Evolutionary conservation across 2,888 invertebrate genomes (phyloP).

Genomic region (Limnephilus rhombicus): DNA sequence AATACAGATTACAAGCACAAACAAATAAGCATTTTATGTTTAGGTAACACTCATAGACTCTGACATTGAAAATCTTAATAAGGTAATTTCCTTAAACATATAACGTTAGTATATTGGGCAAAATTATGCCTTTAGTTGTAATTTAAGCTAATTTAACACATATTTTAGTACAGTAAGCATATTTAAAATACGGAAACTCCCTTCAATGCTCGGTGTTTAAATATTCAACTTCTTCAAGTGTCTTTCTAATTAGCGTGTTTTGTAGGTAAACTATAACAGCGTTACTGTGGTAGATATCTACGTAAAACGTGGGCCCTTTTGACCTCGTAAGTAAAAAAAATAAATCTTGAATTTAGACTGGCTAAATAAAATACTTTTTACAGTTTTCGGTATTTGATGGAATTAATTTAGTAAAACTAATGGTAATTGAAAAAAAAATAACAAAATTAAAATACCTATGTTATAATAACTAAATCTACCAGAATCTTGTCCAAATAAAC

Average conservation of each 20-base stretch:
- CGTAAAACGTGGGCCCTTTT: not conserved
- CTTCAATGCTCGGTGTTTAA: constrained; percentile 44
- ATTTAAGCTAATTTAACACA: constrained; percentile 60
- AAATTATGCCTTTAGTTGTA: constrained; percentile 57
- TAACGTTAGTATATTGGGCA: constrained; percentile 58
- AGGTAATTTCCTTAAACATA: constrained; percentile 59
- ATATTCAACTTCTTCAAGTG: not conserved
- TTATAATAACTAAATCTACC: not conserved
- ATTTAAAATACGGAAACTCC: constrained; percentile 56
- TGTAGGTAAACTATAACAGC: not conserved
- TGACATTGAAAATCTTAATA: constrained; percentile 58
- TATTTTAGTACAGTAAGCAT: constrained; percentile 59
- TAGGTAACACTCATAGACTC: constrained; percentile 56
- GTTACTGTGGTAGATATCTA: not conserved
- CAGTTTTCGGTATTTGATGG: not conserved
- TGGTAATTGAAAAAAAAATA: not conserved
- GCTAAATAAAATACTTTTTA: not conserved
- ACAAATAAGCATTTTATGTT: constrained; percentile 55
- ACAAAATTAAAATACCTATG: not conserved
- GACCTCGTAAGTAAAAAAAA: not conserved
- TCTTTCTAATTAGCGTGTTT: not conserved
- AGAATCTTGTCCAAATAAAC: not conserved
- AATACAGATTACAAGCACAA: constrained; percentile 62
- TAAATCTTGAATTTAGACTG: not conserved
- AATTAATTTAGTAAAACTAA: not conserved